These are phyloP conservation scores for Tinea pellionella DNA, from an alignment of 2,888 invertebrate genomes.

Conservation along the genomic window DNA sequence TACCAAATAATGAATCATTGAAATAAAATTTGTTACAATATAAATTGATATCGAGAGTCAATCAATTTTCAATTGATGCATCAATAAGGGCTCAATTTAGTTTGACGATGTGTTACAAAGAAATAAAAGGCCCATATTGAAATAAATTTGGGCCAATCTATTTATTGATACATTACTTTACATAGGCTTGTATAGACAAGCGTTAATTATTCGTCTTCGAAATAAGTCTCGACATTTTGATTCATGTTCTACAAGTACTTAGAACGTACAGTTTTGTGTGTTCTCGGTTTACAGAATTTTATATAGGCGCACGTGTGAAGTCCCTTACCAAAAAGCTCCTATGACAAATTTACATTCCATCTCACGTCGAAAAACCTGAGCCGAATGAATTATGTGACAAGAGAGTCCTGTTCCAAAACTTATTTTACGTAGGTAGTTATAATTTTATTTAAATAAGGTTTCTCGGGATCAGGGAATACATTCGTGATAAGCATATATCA, in stretches of 20 bases:
- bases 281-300: constrained; percentile 4
- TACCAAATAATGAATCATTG: neutral
- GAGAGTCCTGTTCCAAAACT: neutral
- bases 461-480: neutral
- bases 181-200: too few relatives aligned
- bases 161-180: neutral
- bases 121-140: constrained; percentile 7
- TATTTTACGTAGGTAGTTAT: neutral
- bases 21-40: neutral
- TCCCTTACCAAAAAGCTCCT: neutral
- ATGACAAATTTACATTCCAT: constrained; percentile 9
- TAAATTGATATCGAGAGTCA: neutral
- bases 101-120: neutral
- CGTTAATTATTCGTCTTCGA: too few relatives aligned
- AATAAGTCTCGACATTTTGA: too few relatives aligned
- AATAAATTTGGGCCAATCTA: neutral
- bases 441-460: neutral
- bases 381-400: constrained; percentile 7
- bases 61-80: constrained; percentile 1
- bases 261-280: neutral
- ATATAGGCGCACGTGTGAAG: constrained; percentile 1
- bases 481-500: neutral
- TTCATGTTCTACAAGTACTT: neutral
- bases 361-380: constrained; percentile 9
- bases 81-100: neutral